A percentile compares a stretch with the other conserved stretches of the same genome.
Evolutionary conservation across 2,797 vertebrate species (phyloP).

Genomic region (Crocodylus rhombifer): DNA sequence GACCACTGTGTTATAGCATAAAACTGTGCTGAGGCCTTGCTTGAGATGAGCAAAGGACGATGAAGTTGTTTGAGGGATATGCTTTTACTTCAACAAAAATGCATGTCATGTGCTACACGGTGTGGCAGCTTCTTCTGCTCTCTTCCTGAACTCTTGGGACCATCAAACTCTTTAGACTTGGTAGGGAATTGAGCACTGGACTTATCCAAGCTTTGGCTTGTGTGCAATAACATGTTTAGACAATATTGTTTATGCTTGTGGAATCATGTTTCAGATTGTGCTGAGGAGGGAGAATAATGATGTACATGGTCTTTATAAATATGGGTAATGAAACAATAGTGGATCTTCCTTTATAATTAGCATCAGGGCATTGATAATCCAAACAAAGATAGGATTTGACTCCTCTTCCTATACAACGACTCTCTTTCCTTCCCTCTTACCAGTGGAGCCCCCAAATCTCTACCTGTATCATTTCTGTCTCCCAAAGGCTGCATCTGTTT

Average conservation of each 20-base stretch:
- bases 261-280: neutral
- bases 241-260: neutral
- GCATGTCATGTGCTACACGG: rapidly evolving
- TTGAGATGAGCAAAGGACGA: neutral
- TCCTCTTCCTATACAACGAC: conserved; percentile 24
- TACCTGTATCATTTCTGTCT: neutral
- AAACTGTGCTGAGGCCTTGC: conserved; percentile 2
- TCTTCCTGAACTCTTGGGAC: neutral
- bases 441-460: neutral
- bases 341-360: conserved; percentile 34
- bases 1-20: neutral
- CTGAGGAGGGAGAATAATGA: neutral
- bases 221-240: neutral
- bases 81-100: neutral
- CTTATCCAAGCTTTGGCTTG: neutral
- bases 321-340: conserved; percentile 5
- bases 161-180: neutral
- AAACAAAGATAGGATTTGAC: conserved; percentile 42
- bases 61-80: neutral
- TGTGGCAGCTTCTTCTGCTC: neutral
- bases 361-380: conserved; percentile 11
- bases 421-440: conserved; percentile 28
- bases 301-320: conserved; percentile 34
- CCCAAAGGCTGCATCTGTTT: conserved; percentile 14
- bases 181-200: rapidly evolving